Evolutionary conservation across 2,113 vertebrate genomes (phyloP), one percentile per base, ranked within the genome.

Genomic region (Oncorhynchus mykiss): DNA sequence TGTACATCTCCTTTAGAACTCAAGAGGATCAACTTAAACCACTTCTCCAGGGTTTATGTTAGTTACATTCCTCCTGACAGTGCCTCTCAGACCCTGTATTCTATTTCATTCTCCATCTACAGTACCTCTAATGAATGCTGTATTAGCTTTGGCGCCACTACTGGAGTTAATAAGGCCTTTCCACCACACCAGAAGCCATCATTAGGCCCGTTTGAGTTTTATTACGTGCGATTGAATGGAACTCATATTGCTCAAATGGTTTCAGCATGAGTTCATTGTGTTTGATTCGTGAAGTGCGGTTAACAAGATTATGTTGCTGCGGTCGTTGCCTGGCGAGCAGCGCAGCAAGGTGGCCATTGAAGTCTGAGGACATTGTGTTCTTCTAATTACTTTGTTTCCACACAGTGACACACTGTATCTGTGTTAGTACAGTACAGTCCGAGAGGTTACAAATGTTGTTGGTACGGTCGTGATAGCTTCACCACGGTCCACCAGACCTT

Each of bases 241-340:
- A 77, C 67, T 54, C 1, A 14, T 81, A 67, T 78, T 78, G 77
- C 62, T 85, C 67, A 73, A 79, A 82, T 87, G 68, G 48, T 83
- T 88, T 84, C 71, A 70, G 78, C 68, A 31, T 83, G 78, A 84
- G 74, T 72, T 87, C 85, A 87, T 51, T 76, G 80, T 86, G 60
- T 80, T 76, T 77, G 79, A 86, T 87, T 85, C 76, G 77, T 81
- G 74, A 87, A 87, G 80, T 81, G 76, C 71, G 29, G 69, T 85
- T 87, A 83, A 84, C 45, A 48, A 78, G 82, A 87, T 88, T 85
- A 82, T 77, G 74, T 66, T 29, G 51, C 12, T 9, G 64, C 51
- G 34, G 39, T 18, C 27, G 68, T 31, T 14, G 39, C 6, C 22
- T 16, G 25, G 65, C 2, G 9, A 62, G 59, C 16, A 22, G n/a